Evolutionary conservation across 2,888 invertebrate species (phyloP), one percentile per base, ranked within the genome.

Genomic region (Philonicus albiceps): DNA sequence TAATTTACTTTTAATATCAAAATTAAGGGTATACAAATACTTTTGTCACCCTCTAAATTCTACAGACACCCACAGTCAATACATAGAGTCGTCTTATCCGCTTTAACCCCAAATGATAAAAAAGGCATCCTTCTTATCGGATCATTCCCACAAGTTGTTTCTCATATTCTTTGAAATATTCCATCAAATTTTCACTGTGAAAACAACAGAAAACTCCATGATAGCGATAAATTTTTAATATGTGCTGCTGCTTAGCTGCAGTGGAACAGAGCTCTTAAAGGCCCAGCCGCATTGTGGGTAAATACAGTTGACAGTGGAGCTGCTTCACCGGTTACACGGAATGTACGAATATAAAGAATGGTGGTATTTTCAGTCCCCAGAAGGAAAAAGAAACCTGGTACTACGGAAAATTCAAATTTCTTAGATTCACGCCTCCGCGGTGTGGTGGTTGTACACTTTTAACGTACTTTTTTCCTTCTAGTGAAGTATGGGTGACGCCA

Each of bases 91-190:
- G 3, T 43, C 40, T 43, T 43, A 43, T 43, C 40, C 40, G 40
- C 11, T 43, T 16, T 43, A 43, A 0, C 64, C 19, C 27, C 64
- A 19, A 19, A 64, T 64, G 27, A 2, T 27, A 22, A 11, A 64
- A 19, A 64, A 22, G 13, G 64, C 64, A 64, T 64, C 64, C 22
- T 43, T 80, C 80, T 80, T 80, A 80, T 53, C 43, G 80, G 80
- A 80, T 80, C 76, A 76, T 76, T 76, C 83, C 64, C 55, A 85
- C 43, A 85, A 85, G 73, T 73, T 85, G 72, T 85, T 72, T 30
- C 64, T 73, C 73, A 37, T 85, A 27, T 85, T 73, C 72, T 73
- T 85, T 55, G 84, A 85, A 64, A 64, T 85, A 53, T 85, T 85
- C 85, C 85, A 85, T 85, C 85, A 85, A 85, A 85, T 40, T 75